Evolutionary conservation across 2,113 vertebrate species (phyloP).

Genomic region (Eretmochelys imbricata): DNA sequence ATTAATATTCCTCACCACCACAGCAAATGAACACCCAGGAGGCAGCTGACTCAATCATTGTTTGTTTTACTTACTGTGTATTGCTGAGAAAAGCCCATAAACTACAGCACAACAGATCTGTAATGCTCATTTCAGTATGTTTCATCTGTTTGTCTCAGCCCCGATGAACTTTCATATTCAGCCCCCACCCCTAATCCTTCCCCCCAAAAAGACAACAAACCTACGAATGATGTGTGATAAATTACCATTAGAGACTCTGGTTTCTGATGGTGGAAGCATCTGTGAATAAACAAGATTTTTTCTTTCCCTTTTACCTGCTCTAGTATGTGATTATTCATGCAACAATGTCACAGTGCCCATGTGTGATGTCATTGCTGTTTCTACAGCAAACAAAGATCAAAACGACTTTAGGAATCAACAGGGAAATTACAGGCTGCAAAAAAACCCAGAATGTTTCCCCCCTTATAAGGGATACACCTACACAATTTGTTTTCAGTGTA

Average conservation of each 20-base stretch:
- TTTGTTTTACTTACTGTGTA: conserved; percentile 81
- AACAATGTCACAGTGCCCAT: conserved; percentile 46
- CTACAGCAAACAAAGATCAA: conserved; percentile 20
- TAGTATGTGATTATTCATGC: background rate
- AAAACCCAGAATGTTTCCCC: background rate
- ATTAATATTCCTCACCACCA: conserved; percentile 80
- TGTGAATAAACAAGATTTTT: conserved; percentile 69
- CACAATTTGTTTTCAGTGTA: background rate
- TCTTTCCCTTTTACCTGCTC: conserved; percentile 33
- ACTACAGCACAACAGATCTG: conserved; percentile 74
- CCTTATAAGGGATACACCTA: background rate
- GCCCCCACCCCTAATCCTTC: background rate
- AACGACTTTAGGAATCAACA: background rate
- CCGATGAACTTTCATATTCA: conserved; percentile 72
- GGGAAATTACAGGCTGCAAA: background rate
- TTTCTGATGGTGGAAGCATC: conserved; percentile 48
- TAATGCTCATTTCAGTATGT: conserved; percentile 79
- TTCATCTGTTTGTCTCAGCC: conserved; percentile 69
- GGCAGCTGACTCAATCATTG: conserved; percentile 81
- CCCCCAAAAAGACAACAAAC: conserved; percentile 57
- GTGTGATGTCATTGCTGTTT: conserved; percentile 51
- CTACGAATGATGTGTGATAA: conserved; percentile 77
- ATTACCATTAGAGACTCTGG: conserved; percentile 52
- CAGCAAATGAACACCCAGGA: conserved; percentile 80
- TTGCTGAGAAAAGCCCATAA: conserved; percentile 79